phyloP scores from a whole-genome alignment of 2,888 invertebrate species.

The Hypselothyrea guttata region DNA sequence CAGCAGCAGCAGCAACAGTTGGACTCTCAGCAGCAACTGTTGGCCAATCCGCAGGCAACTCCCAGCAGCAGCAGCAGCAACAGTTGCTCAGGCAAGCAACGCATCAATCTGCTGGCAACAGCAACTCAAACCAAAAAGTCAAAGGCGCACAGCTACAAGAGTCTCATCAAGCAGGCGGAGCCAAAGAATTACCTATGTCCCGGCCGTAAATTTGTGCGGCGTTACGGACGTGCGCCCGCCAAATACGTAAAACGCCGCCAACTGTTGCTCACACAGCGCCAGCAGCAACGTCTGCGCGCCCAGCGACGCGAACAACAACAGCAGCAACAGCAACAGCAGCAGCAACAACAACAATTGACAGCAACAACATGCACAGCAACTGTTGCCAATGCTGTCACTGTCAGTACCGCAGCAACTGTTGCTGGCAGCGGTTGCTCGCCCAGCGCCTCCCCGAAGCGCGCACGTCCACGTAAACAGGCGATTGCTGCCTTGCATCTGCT shows the following conservation, averaged over 20 bases:
- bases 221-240: conserved; percentile 74
- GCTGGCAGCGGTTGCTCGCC: conserved; percentile 39
- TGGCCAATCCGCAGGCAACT: no score
- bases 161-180: conserved; percentile 81
- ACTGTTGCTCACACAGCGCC: conserved; percentile 78
- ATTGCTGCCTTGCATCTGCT: conserved; percentile 71
- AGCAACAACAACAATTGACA: conserved; percentile 45
- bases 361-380: conserved; percentile 9
- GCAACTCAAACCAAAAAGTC: conserved; percentile 76
- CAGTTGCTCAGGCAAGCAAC: conserved; percentile 49
- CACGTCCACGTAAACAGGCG: conserved; percentile 60
- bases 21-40: no score
- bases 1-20: conserved; percentile 11
- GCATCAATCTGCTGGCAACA: conserved; percentile 78
- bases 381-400: neutral
- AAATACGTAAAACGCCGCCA: conserved; percentile 77
- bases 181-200: conserved; percentile 81
- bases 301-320: conserved; percentile 66
- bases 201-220: conserved; percentile 76
- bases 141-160: conserved; percentile 81
- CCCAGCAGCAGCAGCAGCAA: conserved; percentile 7
- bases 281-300: conserved; percentile 71
- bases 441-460: conserved; percentile 70
- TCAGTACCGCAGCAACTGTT: conserved; percentile 8
- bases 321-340: conserved; percentile 61